phyloP scores from a whole-genome alignment of 2,797 vertebrate species.

The Sebastolobus alascanus region DNA sequence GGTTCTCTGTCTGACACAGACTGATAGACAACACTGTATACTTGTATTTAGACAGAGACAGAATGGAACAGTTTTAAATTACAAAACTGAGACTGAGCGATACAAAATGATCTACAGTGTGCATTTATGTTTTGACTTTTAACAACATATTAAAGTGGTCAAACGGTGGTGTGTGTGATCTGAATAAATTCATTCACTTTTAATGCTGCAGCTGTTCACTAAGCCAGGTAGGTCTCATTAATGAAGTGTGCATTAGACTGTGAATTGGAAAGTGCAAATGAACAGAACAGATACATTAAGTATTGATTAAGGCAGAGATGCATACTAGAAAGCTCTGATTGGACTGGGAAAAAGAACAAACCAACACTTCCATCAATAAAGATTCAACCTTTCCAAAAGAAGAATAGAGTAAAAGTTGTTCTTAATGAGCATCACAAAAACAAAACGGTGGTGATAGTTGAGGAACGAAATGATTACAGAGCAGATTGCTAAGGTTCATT shows the following conservation, averaged over 20 bases:
- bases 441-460: constrained; percentile 22
- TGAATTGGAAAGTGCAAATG: constrained; percentile 63
- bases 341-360: constrained; percentile 29
- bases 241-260: constrained; percentile 52
- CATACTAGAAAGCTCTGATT: constrained; percentile 38
- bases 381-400: constrained; percentile 14
- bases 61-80: constrained; percentile 12
- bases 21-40: constrained; percentile 46
- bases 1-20: constrained; percentile 55
- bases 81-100: constrained; percentile 26
- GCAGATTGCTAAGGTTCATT: constrained; percentile 57
- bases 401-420: constrained; percentile 12
- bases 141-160: constrained; percentile 33
- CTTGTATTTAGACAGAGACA: constrained; percentile 9
- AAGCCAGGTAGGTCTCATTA: constrained; percentile 42
- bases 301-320: constrained; percentile 57
- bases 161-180: constrained; percentile 27
- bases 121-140: constrained; percentile 24
- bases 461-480: constrained; percentile 49
- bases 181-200: constrained; percentile 46
- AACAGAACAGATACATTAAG: constrained; percentile 60
- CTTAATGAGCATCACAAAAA: constrained; percentile 39
- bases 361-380: constrained; percentile 23
- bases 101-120: not conserved
- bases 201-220: constrained; percentile 33